A percentile compares a stretch with the other conserved stretches of the same genome.
These are phyloP conservation scores for Urosaurus nigricauda DNA, from an alignment of 2,797 vertebrate genomes.

Conservation along the genomic window DNA sequence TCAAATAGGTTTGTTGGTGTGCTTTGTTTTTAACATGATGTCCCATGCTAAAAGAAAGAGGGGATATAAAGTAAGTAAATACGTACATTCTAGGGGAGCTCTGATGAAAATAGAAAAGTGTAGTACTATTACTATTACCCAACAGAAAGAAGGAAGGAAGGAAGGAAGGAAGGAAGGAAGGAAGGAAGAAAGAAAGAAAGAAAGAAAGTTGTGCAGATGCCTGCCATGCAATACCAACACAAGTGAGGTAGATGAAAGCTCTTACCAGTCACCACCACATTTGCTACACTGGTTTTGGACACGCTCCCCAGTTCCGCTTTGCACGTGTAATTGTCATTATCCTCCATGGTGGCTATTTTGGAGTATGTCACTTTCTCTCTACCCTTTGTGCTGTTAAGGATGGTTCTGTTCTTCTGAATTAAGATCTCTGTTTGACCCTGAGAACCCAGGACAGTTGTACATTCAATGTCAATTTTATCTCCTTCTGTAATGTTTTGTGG, in stretches of 20 bases:
- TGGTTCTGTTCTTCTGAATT: conserved; percentile 80
- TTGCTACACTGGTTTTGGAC: conserved; percentile 75
- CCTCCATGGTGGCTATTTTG: conserved; percentile 69
- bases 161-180: neutral
- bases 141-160: neutral
- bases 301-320: conserved; percentile 78
- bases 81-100: no score
- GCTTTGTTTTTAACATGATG: no score
- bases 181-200: neutral
- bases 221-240: neutral
- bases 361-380: conserved; percentile 55
- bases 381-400: conserved; percentile 65
- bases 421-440: conserved; percentile 74
- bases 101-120: no score
- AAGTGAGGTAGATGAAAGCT: conserved; percentile 36
- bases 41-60: no score
- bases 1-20: no score
- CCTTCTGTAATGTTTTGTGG: conserved; percentile 75
- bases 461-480: conserved; percentile 74
- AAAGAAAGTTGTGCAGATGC: neutral
- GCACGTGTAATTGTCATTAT: conserved; percentile 79
- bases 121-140: no score
- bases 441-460: conserved; percentile 66
- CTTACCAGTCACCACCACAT: conserved; percentile 79
- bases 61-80: no score